These are phyloP conservation scores for Megaceryle alcyon DNA, from an alignment of 2,797 vertebrate species.

Conservation along the genomic window DNA sequence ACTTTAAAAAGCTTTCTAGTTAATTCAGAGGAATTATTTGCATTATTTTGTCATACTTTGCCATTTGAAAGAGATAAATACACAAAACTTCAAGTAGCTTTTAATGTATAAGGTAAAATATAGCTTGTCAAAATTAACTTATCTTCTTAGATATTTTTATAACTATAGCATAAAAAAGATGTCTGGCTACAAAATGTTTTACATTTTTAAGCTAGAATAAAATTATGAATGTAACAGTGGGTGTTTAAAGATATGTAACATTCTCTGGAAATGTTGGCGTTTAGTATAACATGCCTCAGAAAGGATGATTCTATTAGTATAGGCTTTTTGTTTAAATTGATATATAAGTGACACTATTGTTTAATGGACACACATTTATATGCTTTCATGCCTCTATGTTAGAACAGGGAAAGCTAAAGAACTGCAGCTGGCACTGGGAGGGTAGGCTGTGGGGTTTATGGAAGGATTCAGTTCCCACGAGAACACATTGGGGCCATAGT, in stretches of 20 bases:
- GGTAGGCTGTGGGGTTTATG: not conserved
- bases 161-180: not conserved
- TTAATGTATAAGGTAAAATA: not conserved
- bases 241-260: not conserved
- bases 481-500: not conserved
- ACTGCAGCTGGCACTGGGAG: not conserved
- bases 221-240: not conserved
- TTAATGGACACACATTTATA: not conserved
- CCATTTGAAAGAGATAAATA: not conserved
- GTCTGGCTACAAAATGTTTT: not conserved
- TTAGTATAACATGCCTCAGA: not conserved
- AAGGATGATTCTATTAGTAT: not conserved
- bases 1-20: not conserved
- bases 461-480: not conserved
- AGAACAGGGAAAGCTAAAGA: not conserved
- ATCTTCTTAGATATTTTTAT: not conserved
- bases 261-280: not conserved
- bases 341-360: accelerated
- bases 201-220: not conserved
- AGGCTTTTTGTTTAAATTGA: not conserved
- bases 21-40: not conserved
- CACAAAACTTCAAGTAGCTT: not conserved
- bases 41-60: not conserved
- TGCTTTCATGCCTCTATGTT: not conserved
- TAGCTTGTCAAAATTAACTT: not conserved